Base-by-base conservation (phyloP, 2,113 vertebrate species). In the Rhipidura dahli region DNA sequence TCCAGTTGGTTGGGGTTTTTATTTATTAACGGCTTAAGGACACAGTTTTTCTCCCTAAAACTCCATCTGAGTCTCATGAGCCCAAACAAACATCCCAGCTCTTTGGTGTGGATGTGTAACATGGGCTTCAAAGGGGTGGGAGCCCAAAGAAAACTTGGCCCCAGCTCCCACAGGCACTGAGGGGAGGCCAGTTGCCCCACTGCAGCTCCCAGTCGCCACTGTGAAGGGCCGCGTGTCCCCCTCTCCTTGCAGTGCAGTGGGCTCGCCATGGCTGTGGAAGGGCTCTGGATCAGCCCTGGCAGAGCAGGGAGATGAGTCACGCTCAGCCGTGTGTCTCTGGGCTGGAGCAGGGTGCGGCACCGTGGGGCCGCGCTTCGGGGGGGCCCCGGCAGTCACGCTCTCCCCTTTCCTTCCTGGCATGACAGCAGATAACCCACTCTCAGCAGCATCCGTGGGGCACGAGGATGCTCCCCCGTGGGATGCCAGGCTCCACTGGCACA, bases 381-480 rank as follows among this genome's bases (percentile, higher is more conserved):
- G 66, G 23, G 11, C 11, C 26, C 16, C 1, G 1, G 13, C 61
- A 21, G 26, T 11, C 47, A 4, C 3, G 8, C 19, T 88, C 64
- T 83, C 23, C 81, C 50, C 45, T 42, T 93, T 87, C 92, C 92
- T 95, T 89, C 82, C 73, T 50, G 77, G 37, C 12, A 0, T 1
- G 24, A 1, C 0, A 11, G 78, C 1, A 9, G 56, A 47, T 11
- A 21, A 19, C 39, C 37, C 7, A 0, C 26, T 40, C 15, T 53
- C 4, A 0, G 35, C 71, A 14, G 45, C 51, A 5, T 31, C 80
- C 0, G 1, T 14, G 66, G 35, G 57, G 28, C 6, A 44, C 4
- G 0, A 8, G 72, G 68, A 10, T 57, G 37, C 5, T 26, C 20
- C 37, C 2, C 51, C 0, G 0, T 1, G 0, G 17, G 16, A 13